Base-by-base conservation (phyloP, 2,888 invertebrate species). In the Ferdinandea cuprea region DNA sequence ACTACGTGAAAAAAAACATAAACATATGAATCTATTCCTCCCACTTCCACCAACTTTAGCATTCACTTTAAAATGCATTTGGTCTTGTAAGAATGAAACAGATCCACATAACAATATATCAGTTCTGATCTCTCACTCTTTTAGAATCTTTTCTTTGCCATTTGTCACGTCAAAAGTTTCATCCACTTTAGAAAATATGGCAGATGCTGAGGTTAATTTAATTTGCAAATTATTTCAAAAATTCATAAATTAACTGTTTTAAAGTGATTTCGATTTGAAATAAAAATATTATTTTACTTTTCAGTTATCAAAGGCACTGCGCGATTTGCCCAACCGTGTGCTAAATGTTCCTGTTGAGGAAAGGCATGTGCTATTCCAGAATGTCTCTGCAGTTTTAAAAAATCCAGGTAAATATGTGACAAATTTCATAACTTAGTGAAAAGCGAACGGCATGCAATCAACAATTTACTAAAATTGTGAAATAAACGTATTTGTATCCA, bases 381-480 rank as follows among this genome's bases (percentile, higher is more conserved):
- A 89, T 87, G 89, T 91, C 3, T 86, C 87, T 28, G 86, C 87
- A 19, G 94, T 95, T 89, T 92, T 96, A 89, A 92, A 93, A 88
- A 94, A 94, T 89, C 93, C 95, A 91, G 96, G 96, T 96, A 92
- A 91, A 91, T 46, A 35, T 35, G 11, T 40, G 6, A 30, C n/a
- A 19, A 44, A 72, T 72, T 77, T 77, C 66, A 61, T 46, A 32
- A 69, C 15, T 54, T 46, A 8, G 3, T 35, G 68, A 68, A 73
- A 68, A 5, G n/a, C n/a, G 7, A 0, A 44, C 28, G 1, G 1
- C 28, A 35, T 25, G 0, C 11, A 4, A 50, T 17, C 3, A 2
- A 25, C 0, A 30, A 21, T 61, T 50, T 35, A 15, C 5, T 40
- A 1, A n/a, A 44, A 37, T 58, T 66, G 50, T 58, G 58, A 32